Percentiles rank a stretch among this genome's conserved stretches.
These are phyloP conservation scores for Beris morrisii DNA, from an alignment of 2,888 invertebrate genomes.

Conservation along the genomic window DNA sequence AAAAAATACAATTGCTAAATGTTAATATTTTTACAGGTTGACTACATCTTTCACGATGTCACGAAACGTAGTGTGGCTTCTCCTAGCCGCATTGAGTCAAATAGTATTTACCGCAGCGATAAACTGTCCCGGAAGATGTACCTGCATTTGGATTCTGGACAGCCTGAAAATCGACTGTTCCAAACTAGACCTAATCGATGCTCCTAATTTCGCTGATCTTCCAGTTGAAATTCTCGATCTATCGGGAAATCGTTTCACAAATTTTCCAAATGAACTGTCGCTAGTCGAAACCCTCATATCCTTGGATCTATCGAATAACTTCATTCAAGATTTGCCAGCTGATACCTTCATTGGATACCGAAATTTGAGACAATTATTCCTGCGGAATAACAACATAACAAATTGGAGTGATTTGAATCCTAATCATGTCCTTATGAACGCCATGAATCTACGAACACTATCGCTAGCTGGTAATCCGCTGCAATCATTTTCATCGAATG, in stretches of 20 bases:
- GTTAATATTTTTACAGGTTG: slow-evolving; percentile 3
- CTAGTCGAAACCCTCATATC: slow-evolving; percentile 59
- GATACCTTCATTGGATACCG: slow-evolving; percentile 60
- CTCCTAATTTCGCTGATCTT: slow-evolving; percentile 46
- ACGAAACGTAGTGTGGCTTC: background rate
- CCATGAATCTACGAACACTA: slow-evolving; percentile 61
- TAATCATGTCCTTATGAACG: slow-evolving; percentile 58
- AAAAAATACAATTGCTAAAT: too few species aligned
- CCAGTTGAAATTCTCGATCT: slow-evolving; percentile 65
- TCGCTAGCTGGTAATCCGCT: slow-evolving; percentile 68
- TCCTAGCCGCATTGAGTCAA: background rate
- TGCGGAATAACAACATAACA: slow-evolving; percentile 65
- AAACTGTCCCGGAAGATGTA: slow-evolving; percentile 48
- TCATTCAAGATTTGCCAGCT: slow-evolving; percentile 58
- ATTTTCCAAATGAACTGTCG: slow-evolving; percentile 60
- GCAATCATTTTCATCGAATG: slow-evolving; percentile 58
- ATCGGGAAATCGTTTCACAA: slow-evolving; percentile 63
- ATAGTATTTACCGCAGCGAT: background rate
- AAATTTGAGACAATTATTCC: slow-evolving; percentile 62
- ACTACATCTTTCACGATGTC: background rate
- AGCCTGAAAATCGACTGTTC: slow-evolving; percentile 52
- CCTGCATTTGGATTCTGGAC: slow-evolving; percentile 50
- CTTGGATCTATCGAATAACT: slow-evolving; percentile 61
- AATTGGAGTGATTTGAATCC: slow-evolving; percentile 63
- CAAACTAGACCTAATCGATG: slow-evolving; percentile 3